Evolutionary conservation across 2,113 vertebrate genomes (phyloP).

Genomic region (Anthoscopus minutus): DNA sequence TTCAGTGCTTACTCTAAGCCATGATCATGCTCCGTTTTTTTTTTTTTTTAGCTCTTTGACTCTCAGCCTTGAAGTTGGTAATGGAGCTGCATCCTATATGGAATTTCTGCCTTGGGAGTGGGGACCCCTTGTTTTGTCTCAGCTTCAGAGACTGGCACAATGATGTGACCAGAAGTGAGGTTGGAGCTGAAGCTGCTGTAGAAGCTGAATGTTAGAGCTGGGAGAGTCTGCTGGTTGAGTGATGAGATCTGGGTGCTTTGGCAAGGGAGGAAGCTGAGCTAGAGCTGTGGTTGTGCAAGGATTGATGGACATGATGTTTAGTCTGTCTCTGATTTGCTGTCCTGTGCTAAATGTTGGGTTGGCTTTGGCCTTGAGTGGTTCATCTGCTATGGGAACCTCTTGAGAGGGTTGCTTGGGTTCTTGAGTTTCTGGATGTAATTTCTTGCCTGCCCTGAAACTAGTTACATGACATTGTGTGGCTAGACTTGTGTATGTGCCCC

Average conservation of each 20-base stretch:
- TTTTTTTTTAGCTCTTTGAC: neutral
- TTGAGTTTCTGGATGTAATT: neutral
- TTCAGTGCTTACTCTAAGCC: rapidly evolving
- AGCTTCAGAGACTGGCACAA: neutral
- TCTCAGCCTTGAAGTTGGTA: neutral
- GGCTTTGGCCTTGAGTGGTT: neutral
- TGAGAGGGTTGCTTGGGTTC: neutral
- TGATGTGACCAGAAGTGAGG: neutral
- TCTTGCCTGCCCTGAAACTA: neutral
- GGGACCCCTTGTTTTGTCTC: neutral
- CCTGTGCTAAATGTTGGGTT: neutral
- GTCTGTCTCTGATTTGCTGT: neutral
- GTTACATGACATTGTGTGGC: rapidly evolving
- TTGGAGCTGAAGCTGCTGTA: neutral
- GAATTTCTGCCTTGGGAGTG: neutral
- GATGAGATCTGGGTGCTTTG: neutral
- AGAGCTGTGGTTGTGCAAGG: neutral
- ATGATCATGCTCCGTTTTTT: rapidly evolving
- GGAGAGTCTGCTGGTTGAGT: rapidly evolving
- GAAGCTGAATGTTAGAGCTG: neutral
- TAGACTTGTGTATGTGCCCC: neutral
- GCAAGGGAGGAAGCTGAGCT: neutral
- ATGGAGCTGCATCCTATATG: neutral
- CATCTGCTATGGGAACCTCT: rapidly evolving
- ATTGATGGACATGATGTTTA: rapidly evolving